Percentiles rank a stretch among this genome's conserved stretches.
Evolutionary conservation across 2,113 vertebrate species (phyloP).

Genomic region (Menura novaehollandiae): DNA sequence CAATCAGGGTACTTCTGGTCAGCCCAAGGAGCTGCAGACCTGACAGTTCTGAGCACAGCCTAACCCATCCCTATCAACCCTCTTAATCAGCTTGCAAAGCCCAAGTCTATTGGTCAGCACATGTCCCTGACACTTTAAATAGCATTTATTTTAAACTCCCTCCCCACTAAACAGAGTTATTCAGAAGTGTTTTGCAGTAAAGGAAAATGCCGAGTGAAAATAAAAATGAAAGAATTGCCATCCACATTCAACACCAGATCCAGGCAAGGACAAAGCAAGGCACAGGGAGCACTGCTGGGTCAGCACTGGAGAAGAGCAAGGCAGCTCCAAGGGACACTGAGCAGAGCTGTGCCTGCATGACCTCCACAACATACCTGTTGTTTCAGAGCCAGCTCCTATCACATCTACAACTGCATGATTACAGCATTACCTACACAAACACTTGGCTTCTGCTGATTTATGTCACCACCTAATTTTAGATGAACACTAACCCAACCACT

Average conservation of each 20-base stretch:
- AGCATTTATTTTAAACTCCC: not conserved
- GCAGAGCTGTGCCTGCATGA: not conserved
- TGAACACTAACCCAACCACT: not conserved
- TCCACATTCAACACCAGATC: not conserved
- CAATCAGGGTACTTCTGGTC: not conserved
- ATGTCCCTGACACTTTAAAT: not conserved
- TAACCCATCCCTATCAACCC: not conserved
- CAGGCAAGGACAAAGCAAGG: not conserved
- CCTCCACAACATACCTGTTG: not conserved
- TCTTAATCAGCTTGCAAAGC: not conserved
- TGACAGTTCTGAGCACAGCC: not conserved
- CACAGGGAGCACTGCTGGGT: not conserved
- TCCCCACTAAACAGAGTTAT: not conserved
- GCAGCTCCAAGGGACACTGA: not conserved
- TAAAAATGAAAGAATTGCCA: not conserved
- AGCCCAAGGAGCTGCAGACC: not conserved
- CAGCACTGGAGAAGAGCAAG: not conserved
- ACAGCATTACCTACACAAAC: not conserved
- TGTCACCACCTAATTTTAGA: conserved; percentile 37
- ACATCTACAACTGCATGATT: not conserved
- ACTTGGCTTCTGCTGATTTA: not conserved
- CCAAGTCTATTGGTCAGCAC: not conserved
- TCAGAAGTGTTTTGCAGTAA: not conserved
- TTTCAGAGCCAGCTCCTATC: not conserved
- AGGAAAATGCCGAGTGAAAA: not conserved